Conservation (phyloP, 2,797 vertebrate species). For the Phoeniculus purpureus region DNA sequence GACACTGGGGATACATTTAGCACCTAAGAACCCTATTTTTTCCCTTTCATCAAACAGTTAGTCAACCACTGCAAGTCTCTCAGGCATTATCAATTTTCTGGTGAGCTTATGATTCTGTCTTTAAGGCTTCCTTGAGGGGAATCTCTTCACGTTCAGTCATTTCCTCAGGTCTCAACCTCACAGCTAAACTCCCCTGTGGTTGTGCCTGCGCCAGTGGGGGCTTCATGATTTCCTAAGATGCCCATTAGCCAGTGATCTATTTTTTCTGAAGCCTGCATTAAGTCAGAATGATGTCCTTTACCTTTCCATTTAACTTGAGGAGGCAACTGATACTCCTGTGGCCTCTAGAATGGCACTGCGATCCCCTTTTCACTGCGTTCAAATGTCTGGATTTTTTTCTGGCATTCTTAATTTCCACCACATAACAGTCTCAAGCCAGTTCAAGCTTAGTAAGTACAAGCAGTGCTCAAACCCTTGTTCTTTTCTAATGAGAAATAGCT, state of each 20-base stretch:
- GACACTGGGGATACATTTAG: not conserved
- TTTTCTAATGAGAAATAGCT: constrained; percentile 49
- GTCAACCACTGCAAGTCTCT: not conserved
- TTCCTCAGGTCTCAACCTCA: not conserved
- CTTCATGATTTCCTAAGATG: not conserved
- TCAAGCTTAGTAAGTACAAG: constrained; percentile 35
- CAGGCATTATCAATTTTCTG: not conserved
- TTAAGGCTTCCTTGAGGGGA: not conserved
- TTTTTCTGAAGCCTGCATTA: not conserved
- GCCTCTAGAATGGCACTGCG: not conserved
- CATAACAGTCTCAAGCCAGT: not conserved
- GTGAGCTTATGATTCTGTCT: not conserved
- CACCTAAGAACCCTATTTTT: not conserved
- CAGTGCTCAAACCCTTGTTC: constrained; percentile 40
- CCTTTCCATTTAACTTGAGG: not conserved
- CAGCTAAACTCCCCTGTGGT: not conserved
- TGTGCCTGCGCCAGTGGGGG: not conserved
- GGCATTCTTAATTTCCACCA: constrained; percentile 14
- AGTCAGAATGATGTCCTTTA: not conserved
- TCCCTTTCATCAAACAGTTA: not conserved
- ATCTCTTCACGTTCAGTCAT: not conserved
- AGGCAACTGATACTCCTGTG: not conserved
- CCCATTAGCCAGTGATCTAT: not conserved
- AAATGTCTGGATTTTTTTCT: constrained; percentile 63
- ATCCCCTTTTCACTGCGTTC: constrained; percentile 10